Evolutionary conservation across 2,113 vertebrate genomes (phyloP).

Genomic region (Pterophyllum scalare): DNA sequence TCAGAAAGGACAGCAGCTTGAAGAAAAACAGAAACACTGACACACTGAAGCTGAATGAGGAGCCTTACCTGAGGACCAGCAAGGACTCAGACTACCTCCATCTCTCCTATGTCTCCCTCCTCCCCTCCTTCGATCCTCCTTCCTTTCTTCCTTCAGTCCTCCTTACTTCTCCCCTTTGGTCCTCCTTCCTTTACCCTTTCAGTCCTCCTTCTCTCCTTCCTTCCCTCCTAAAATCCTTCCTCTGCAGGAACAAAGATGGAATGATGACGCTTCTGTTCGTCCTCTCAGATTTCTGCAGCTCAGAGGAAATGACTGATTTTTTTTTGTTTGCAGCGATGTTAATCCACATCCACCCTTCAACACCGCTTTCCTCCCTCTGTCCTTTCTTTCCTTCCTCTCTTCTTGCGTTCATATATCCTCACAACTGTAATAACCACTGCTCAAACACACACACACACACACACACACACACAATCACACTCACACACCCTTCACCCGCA

Average conservation of each 20-base stretch:
- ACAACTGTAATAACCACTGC: conserved; percentile 23
- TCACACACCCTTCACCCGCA: conserved; percentile 4
- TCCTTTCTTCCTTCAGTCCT: not conserved
- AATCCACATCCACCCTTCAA: conserved; percentile 37
- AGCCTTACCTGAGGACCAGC: conserved; percentile 50
- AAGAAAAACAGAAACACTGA: not conserved
- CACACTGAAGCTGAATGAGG: not conserved
- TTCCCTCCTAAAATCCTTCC: not conserved
- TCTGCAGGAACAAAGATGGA: conserved; percentile 46
- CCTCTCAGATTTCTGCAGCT: conserved; percentile 26
- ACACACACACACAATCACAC: conserved; percentile 15
- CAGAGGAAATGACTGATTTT: conserved; percentile 10
- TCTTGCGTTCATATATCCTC: conserved; percentile 29
- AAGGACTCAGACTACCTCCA: conserved; percentile 48
- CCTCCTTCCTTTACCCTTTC: conserved; percentile 9
- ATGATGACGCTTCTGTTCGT: conserved; percentile 37
- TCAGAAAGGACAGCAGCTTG: not conserved
- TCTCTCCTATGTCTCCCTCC: conserved; percentile 17
- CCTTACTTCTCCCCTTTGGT: conserved; percentile 7
- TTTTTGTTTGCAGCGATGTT: conserved; percentile 6
- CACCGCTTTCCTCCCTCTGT: conserved; percentile 8
- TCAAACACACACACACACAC: conserved; percentile 13
- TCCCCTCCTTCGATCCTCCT: conserved; percentile 1
- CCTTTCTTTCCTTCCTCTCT: conserved; percentile 5
- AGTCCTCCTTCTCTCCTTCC: not conserved